Conservation (phyloP, 2,888 invertebrate genomes). For the Eristalis arbustorum region DNA sequence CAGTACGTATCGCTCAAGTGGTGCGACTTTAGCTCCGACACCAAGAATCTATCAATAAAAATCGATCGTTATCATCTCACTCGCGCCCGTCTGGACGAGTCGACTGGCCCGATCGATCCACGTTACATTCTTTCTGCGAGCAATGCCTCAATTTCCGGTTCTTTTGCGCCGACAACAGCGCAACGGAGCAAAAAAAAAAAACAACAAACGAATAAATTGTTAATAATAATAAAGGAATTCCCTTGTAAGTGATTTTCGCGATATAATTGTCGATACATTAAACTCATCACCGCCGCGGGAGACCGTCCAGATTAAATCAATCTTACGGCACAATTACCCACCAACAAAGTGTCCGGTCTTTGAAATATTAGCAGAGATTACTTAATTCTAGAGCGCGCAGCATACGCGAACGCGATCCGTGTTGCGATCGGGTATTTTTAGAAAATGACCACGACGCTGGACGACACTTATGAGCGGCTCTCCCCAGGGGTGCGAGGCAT, state of each 20-base stretch:
- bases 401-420: slow-evolving; percentile 14
- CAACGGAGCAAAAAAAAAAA: neutral
- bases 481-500: slow-evolving; percentile 47
- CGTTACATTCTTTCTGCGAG: slow-evolving; percentile 5
- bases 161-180: neutral
- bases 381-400: slow-evolving; percentile 63
- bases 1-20: neutral
- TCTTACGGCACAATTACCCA: slow-evolving; percentile 64
- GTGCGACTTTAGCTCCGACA: neutral
- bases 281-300: slow-evolving; percentile 41
- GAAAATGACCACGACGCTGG: slow-evolving; percentile 52
- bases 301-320: slow-evolving; percentile 59
- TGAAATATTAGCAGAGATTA: slow-evolving; percentile 70
- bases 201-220: slow-evolving; percentile 3
- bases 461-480: slow-evolving; percentile 52
- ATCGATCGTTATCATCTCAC: neutral
- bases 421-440: slow-evolving; percentile 51
- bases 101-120: slow-evolving; percentile 8
- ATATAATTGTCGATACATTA: slow-evolving; percentile 58
- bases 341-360: slow-evolving; percentile 65
- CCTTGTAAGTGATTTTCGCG: slow-evolving; percentile 55
- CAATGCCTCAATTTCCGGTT: slow-evolving; percentile 55
- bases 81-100: neutral
- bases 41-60: slow-evolving; percentile 21
- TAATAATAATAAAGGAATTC: slow-evolving; percentile 45